Conservation (phyloP, 2,888 invertebrate genomes). For the Aleiodes leptofemur region DNA sequence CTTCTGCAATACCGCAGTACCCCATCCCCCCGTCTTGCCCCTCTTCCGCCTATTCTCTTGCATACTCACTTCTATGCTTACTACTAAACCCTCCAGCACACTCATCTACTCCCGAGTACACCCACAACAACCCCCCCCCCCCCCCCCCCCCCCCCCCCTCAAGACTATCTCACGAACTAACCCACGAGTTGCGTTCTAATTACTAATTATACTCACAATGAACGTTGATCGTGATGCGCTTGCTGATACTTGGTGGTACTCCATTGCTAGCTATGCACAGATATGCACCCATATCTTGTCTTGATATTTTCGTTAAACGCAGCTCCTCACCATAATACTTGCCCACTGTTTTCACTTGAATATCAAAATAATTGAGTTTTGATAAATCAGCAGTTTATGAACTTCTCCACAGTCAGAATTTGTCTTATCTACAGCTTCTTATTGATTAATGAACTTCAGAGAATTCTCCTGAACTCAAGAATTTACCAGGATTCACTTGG, state of each 20-base stretch:
- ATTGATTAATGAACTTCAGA: not conserved
- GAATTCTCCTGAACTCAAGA: no score
- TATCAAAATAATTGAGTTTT: conserved; percentile 48
- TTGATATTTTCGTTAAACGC: conserved; percentile 86
- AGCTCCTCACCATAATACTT: conserved; percentile 86
- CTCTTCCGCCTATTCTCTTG: conserved; percentile 9
- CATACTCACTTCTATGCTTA: conserved; percentile 25
- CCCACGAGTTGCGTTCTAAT: conserved; percentile 47
- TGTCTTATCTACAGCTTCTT: not conserved
- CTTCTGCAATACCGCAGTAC: conserved; percentile 3
- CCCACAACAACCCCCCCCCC: conserved; percentile 38
- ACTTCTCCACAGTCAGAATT: not conserved
- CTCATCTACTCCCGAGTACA: not conserved
- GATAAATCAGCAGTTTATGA: not conserved
- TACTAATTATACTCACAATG: conserved; percentile 85
- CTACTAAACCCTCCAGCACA: not conserved
- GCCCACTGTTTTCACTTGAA: conserved; percentile 78
- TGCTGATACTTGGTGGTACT: conserved; percentile 91
- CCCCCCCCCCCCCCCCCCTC: conserved; percentile 28
- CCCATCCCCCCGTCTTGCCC: conserved; percentile 5
- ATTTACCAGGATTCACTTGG: no score
- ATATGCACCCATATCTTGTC: conserved; percentile 94
- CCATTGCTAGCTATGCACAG: conserved; percentile 93
- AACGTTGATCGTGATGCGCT: conserved; percentile 90
- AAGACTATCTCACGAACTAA: conserved; percentile 25